phyloP scores from a whole-genome alignment of 2,797 vertebrate genomes.

The Sebastes vulpes region DNA sequence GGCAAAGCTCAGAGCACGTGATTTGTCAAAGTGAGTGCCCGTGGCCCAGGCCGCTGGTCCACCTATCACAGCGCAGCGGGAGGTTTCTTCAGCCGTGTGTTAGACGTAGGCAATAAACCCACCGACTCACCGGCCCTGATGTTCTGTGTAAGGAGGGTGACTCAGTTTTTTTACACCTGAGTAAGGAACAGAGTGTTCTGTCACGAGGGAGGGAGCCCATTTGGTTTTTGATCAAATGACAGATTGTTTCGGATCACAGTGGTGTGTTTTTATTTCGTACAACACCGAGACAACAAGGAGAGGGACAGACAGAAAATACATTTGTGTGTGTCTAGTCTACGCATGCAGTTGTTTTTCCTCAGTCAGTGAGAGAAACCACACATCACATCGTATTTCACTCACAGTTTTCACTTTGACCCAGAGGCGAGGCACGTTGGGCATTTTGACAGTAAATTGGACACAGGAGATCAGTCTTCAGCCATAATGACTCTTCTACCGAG shows the following conservation, averaged over 20 bases:
- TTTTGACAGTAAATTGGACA: slow-evolving; percentile 79
- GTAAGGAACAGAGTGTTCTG: slow-evolving; percentile 39
- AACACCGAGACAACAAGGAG: neutral
- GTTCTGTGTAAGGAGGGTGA: slow-evolving; percentile 14
- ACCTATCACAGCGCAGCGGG: slow-evolving; percentile 57
- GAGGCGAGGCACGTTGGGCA: slow-evolving; percentile 40
- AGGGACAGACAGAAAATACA: neutral
- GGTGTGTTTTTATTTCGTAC: slow-evolving; percentile 15
- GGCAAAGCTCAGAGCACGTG: slow-evolving; percentile 36
- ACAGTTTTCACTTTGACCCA: slow-evolving; percentile 47
- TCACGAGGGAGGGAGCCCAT: slow-evolving; percentile 4
- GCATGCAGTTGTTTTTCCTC: slow-evolving; percentile 27
- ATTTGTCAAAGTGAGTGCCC: slow-evolving; percentile 69
- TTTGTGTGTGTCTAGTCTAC: neutral
- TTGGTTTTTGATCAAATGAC: slow-evolving; percentile 14
- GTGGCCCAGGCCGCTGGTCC: slow-evolving; percentile 32
- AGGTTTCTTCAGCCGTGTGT: slow-evolving; percentile 9
- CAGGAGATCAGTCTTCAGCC: slow-evolving; percentile 67
- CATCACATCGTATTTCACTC: slow-evolving; percentile 53
- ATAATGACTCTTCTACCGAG: slow-evolving; percentile 66
- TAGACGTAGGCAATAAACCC: slow-evolving; percentile 17
- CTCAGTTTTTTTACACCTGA: slow-evolving; percentile 5
- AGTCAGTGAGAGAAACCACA: slow-evolving; percentile 28
- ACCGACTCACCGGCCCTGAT: slow-evolving; percentile 2
- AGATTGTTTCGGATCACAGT: neutral